These are phyloP conservation scores for Drosophila phalerata DNA, from an alignment of 2,888 invertebrate species.

Conservation along the genomic window DNA sequence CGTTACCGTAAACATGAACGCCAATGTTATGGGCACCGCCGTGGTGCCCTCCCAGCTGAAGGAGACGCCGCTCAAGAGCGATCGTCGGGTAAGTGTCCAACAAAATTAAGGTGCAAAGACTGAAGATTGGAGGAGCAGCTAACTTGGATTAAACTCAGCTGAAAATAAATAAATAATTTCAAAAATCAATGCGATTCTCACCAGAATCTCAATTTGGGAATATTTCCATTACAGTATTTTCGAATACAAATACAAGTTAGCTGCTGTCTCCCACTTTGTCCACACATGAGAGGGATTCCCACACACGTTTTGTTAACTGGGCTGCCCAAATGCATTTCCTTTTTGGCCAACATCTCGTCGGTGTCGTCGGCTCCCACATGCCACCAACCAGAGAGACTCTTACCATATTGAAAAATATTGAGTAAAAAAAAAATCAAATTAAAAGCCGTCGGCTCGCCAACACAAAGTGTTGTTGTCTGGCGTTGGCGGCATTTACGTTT, in stretches of 20 bases:
- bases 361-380: conserved; percentile 71
- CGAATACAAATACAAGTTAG: conserved; percentile 39
- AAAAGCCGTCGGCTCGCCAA: conserved; percentile 74
- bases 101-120: not conserved
- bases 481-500: conserved; percentile 77
- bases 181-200: not conserved
- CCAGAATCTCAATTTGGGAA: conserved; percentile 30
- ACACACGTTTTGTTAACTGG: conserved; percentile 54
- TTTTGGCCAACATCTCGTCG: conserved; percentile 67
- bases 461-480: conserved; percentile 58
- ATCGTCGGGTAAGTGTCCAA: conserved; percentile 85
- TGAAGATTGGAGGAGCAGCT: conserved; percentile 1
- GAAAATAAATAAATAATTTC: not conserved
- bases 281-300: conserved; percentile 32
- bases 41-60: conserved; percentile 76
- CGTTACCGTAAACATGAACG: conserved; percentile 83
- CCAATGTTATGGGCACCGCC: conserved; percentile 82
- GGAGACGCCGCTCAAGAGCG: conserved; percentile 84
- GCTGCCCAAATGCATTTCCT: conserved; percentile 81
- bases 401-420: conserved; percentile 30
- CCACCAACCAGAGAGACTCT: conserved; percentile 32
- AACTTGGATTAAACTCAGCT: conserved; percentile 37
- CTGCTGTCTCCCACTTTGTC: conserved; percentile 52
- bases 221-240: conserved; percentile 41
- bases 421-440: conserved; percentile 40